Evolutionary conservation across 2,113 vertebrate genomes (phyloP), one percentile per base, ranked within the genome.

Genomic region (Ctenomys sociabilis): DNA sequence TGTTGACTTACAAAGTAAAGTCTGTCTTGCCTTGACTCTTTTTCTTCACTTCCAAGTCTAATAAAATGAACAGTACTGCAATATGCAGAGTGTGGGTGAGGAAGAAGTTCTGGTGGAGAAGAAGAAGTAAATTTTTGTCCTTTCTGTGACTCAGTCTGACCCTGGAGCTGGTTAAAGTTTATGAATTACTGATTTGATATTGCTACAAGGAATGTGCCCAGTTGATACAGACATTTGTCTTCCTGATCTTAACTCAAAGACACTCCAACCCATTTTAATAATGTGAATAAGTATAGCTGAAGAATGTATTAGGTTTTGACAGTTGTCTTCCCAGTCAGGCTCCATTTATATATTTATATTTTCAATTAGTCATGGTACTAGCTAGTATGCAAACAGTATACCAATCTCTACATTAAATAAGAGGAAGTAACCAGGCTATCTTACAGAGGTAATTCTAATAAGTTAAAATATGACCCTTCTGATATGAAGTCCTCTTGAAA

Each of bases 171-270:
- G 59, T 85, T 57, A 32, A 83, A 85, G 3, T n/a, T 19, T 78
- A 3, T 70, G n/a, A 70, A 63, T 75, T 64, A 61, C 35, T 94
- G 57, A 12, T 80, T 49, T 81, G 40, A 19, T 57, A 93, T 35
- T 88, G 73, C 22, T 63, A 95, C 64, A 95, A 94, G 94, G 37
- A 95, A 88, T 81, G 40, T 86, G 40, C 24, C 37, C 32, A 80
- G 26, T 92, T 85, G 72, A 89, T 8, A 17, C 4, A 92, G 59
- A 45, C 13, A 59, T 92, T 81, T 80, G 16, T 90, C 84, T 88
- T 88, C 64, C 57, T 93, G 6, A n/a, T 68, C 43, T 21, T 95
- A 61, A 16, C 77, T 94, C 91, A 84, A 92, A 95, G 86, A 70
- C 11, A 84, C 28, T 26, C 87, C 40, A 86, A 4, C 45, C 19